phyloP scores from a whole-genome alignment of 2,888 invertebrate species.

The Drosophila seclusa region DNA sequence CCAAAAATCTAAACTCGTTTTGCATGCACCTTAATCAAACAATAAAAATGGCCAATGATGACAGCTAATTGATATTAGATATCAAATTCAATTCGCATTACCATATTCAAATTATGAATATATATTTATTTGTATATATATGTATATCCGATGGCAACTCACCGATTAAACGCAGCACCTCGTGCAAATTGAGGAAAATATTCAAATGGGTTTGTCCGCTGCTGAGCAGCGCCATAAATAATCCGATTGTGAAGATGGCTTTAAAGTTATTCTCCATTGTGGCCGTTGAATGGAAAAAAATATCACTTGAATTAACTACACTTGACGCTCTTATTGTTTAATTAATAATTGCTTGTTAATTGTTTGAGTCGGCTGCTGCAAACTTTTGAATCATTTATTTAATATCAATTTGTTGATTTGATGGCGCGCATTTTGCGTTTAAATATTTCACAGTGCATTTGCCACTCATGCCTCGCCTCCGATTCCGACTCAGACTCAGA shows the following conservation, averaged over 20 bases:
- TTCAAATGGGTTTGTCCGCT: slow-evolving; percentile 81
- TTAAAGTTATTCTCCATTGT: slow-evolving; percentile 67
- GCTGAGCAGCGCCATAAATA: slow-evolving; percentile 78
- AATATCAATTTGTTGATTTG: slow-evolving; percentile 20
- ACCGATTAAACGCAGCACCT: slow-evolving; percentile 83
- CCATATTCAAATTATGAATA: slow-evolving; percentile 5
- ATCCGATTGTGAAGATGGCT: slow-evolving; percentile 78
- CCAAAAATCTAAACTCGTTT: slow-evolving; percentile 18
- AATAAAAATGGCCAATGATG: slow-evolving; percentile 12
- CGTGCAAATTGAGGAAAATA: slow-evolving; percentile 83
- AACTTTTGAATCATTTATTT: slow-evolving; percentile 12
- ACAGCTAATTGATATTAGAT: slow-evolving; percentile 46
- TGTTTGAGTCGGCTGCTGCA: slow-evolving; percentile 22
- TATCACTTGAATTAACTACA: slow-evolving; percentile 17
- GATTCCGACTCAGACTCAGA: slow-evolving; percentile 40
- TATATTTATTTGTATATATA: background rate
- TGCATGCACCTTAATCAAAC: slow-evolving; percentile 11
- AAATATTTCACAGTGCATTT: slow-evolving; percentile 45
- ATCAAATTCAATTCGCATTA: slow-evolving; percentile 18
- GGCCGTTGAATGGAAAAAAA: slow-evolving; percentile 3
- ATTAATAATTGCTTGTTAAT: slow-evolving; percentile 32
- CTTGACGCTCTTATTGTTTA: slow-evolving; percentile 30
- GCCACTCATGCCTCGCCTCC: slow-evolving; percentile 38
- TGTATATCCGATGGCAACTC: slow-evolving; percentile 51
- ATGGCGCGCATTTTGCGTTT: slow-evolving; percentile 56